Conservation (phyloP, 2,888 invertebrate genomes). For the Scrobipalpa atriplicella region DNA sequence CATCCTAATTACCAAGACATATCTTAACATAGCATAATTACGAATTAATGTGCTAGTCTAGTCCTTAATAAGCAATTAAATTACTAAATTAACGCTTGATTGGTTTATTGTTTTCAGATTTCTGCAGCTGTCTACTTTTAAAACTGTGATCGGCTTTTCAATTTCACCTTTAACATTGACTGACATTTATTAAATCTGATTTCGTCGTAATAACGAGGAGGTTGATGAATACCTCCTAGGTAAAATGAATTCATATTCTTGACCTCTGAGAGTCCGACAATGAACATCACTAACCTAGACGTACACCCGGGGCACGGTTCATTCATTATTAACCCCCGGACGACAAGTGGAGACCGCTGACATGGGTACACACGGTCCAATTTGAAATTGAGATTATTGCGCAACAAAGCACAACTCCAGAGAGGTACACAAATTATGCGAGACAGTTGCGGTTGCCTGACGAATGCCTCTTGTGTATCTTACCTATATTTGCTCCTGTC, state of each 20-base stretch:
- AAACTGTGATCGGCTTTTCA: too few relatives aligned
- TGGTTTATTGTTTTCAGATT: too few relatives aligned
- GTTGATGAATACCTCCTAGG: too few relatives aligned
- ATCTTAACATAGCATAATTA: too few relatives aligned
- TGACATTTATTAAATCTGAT: too few relatives aligned
- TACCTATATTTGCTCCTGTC: background rate
- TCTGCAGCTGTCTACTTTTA: too few relatives aligned
- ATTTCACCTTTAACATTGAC: too few relatives aligned
- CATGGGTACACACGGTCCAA: slow-evolving; percentile 35
- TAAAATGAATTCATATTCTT: background rate
- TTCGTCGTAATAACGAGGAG: too few relatives aligned
- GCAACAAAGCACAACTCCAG: slow-evolving; percentile 36
- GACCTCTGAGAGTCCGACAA: background rate
- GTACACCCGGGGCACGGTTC: slow-evolving; percentile 15
- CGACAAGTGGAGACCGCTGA: slow-evolving; percentile 30
- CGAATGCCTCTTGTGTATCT: slow-evolving; percentile 16
- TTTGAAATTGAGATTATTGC: slow-evolving; percentile 37
- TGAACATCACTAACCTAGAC: slow-evolving; percentile 8
- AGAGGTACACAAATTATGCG: slow-evolving; percentile 32
- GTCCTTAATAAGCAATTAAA: too few relatives aligned
- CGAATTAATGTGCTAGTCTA: too few relatives aligned
- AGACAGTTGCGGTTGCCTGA: slow-evolving; percentile 27
- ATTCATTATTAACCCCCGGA: slow-evolving; percentile 20
- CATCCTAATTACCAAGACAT: too few relatives aligned
- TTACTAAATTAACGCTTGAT: too few relatives aligned